A percentile compares a stretch with the other conserved stretches of the same genome.
Conservation (phyloP, 2,797 vertebrate species). For the Eospalax fontanierii region DNA sequence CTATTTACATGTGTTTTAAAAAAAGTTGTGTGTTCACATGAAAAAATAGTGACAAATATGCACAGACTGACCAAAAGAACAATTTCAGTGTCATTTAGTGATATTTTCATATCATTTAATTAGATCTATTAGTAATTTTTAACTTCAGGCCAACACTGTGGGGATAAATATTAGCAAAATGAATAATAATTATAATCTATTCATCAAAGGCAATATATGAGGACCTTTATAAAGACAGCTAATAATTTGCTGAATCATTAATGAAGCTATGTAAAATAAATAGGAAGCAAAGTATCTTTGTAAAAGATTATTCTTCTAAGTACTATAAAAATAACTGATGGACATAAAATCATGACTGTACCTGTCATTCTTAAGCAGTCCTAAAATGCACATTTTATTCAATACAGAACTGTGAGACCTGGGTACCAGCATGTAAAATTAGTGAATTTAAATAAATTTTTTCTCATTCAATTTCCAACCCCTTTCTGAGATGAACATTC, state of each 20-base stretch:
- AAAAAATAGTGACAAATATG: conserved; percentile 34
- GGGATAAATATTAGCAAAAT: conserved; percentile 38
- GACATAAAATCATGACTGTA: conserved; percentile 40
- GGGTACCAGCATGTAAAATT: conserved; percentile 4
- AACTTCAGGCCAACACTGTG: conserved; percentile 14
- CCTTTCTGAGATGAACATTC: conserved; percentile 46
- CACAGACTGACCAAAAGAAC: conserved; percentile 47
- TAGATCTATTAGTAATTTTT: conserved; percentile 29
- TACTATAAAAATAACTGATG: not conserved
- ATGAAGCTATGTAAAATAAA: conserved; percentile 27
- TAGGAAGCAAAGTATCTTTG: conserved; percentile 37
- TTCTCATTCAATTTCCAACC: conserved; percentile 3
- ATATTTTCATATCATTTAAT: conserved; percentile 33
- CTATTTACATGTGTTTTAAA: conserved; percentile 18
- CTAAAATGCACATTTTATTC: conserved; percentile 14
- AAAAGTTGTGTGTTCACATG: not conserved
- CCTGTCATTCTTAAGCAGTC: conserved; percentile 25
- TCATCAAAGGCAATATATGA: conserved; percentile 14
- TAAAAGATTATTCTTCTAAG: not conserved
- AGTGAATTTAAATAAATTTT: conserved; percentile 4
- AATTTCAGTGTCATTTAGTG: conserved; percentile 16
- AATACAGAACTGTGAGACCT: conserved; percentile 33
- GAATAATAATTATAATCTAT: conserved; percentile 9
- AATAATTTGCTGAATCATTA: conserved; percentile 59
- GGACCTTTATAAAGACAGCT: conserved; percentile 50